These are phyloP conservation scores for Neodiprion virginianus DNA, from an alignment of 1,140 invertebrate species.

Conservation along the genomic window DNA sequence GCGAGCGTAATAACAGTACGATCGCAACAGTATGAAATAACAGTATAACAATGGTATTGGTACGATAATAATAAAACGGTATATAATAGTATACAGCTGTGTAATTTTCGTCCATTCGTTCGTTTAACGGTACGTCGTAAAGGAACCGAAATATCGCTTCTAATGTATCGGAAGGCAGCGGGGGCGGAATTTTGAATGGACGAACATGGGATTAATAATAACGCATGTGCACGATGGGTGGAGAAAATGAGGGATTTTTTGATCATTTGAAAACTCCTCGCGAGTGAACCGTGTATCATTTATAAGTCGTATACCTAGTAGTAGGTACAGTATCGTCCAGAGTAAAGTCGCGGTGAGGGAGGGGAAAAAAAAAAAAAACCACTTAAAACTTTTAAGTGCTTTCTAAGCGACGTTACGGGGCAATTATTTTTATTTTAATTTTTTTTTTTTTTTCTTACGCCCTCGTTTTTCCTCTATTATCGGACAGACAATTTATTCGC, in stretches of 20 bases:
- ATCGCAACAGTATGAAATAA: too few relatives aligned
- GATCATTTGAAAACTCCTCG: constrained; percentile 3
- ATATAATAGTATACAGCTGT: too few relatives aligned
- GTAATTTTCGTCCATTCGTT: too few relatives aligned
- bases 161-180: too few relatives aligned
- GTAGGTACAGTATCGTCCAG: background rate
- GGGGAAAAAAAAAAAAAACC: constrained; percentile 30
- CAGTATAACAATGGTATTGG: background rate
- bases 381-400: constrained; percentile 51
- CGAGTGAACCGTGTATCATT: constrained; percentile 33
- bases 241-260: background rate
- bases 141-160: too few relatives aligned
- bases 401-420: constrained; percentile 43
- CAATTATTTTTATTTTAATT: constrained; percentile 43
- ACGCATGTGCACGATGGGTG: too few relatives aligned
- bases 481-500: too few relatives aligned
- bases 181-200: too few relatives aligned
- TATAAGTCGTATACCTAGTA: constrained; percentile 33
- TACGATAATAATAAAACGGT: too few relatives aligned
- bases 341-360: constrained; percentile 3
- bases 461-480: constrained; percentile 15
- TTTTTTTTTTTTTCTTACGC: background rate
- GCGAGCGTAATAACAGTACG: background rate
- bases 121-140: too few relatives aligned
- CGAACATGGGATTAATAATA: too few relatives aligned